phyloP scores from a whole-genome alignment of 2,113 vertebrate genomes.

The Raja brachyura region DNA sequence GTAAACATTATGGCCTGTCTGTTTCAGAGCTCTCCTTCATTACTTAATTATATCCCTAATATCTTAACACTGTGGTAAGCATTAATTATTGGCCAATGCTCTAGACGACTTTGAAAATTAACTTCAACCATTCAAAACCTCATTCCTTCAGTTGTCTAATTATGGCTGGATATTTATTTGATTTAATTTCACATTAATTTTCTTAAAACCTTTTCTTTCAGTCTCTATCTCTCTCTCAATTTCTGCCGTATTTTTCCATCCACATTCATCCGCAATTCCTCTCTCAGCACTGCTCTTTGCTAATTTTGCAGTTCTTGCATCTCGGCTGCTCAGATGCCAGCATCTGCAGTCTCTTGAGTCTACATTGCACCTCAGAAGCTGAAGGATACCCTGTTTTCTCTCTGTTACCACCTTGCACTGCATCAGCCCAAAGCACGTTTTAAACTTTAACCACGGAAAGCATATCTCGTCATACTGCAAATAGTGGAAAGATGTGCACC shows the following conservation, averaged over 20 bases:
- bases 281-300: background rate
- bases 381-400: background rate
- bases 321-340: no score
- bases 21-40: no score
- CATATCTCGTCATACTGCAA: no score
- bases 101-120: background rate
- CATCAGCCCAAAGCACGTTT: background rate
- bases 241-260: background rate
- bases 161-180: background rate
- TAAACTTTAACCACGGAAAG: no score
- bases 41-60: no score
- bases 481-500: no score
- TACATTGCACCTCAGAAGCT: background rate
- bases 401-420: background rate
- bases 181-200: background rate
- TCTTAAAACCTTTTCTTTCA: background rate
- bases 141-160: background rate
- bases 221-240: background rate
- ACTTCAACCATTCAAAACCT: background rate
- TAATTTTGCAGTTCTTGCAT: background rate
- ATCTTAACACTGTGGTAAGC: no score
- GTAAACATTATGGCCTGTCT: background rate
- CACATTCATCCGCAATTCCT: constrained; percentile 30
- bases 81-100: no score
- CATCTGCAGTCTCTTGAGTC: no score